phyloP scores from a whole-genome alignment of 1,140 invertebrate genomes.

The Spodoptera litura region DNA sequence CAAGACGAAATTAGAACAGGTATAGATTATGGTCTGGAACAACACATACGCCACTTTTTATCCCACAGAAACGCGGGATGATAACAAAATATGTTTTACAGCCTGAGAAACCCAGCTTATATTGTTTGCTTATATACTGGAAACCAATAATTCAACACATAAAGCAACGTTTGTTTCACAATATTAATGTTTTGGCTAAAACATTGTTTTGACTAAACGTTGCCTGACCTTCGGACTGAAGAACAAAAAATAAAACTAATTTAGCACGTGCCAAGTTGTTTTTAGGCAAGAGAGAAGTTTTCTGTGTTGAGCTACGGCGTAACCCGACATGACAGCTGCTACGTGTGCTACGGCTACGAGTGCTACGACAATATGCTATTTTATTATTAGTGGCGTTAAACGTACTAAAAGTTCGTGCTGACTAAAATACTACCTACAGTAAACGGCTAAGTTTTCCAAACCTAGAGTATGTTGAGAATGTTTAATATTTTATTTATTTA shows the following conservation, averaged over 20 bases:
- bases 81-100: background rate
- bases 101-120: too few relatives aligned
- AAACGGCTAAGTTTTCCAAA: constrained; percentile 23
- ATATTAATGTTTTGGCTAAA: constrained; percentile 11
- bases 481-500: constrained; percentile 20
- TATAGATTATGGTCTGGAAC: too few relatives aligned
- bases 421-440: background rate
- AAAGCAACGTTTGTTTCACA: constrained; percentile 12
- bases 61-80: too few relatives aligned
- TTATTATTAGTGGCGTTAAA: constrained; percentile 26
- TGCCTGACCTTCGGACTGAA: background rate
- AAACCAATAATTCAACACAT: constrained; percentile 11
- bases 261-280: constrained; percentile 38
- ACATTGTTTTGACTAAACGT: constrained; percentile 19
- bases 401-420: constrained; percentile 28
- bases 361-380: constrained; percentile 42
- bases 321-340: constrained; percentile 40
- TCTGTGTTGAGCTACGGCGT: constrained; percentile 30
- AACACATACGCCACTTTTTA: too few relatives aligned
- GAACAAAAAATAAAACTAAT: constrained; percentile 33
- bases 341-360: constrained; percentile 43
- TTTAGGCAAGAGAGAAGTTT: constrained; percentile 25
- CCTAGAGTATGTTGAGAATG: background rate
- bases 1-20: too few relatives aligned
- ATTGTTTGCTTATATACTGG: background rate